Evolutionary conservation across 2,797 vertebrate species (phyloP).

Genomic region (Scomberomorus guttatus): DNA sequence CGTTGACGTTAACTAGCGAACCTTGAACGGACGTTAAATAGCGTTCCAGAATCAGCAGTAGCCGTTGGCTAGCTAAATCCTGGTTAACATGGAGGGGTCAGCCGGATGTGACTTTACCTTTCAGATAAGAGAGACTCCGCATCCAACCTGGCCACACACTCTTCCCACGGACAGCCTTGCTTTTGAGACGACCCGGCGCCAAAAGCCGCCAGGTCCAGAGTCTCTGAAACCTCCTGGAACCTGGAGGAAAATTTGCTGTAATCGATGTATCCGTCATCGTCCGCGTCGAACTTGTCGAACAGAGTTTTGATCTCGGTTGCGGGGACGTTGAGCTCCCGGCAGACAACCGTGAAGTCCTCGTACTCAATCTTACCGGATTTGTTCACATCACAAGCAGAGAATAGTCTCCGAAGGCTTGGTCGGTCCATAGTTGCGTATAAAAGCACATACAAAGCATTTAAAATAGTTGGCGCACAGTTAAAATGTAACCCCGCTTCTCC

Average conservation of each 20-base stretch:
- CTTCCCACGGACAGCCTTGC: conserved; percentile 70
- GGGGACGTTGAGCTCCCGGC: conserved; percentile 83
- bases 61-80: neutral
- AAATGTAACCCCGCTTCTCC: neutral
- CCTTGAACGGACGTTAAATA: too few relatives aligned
- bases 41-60: too few relatives aligned
- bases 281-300: conserved; percentile 83
- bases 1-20: too few relatives aligned
- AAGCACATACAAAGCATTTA: neutral
- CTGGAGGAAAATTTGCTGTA: conserved; percentile 83
- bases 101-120: conserved; percentile 69
- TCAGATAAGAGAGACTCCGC: conserved; percentile 66
- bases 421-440: conserved; percentile 65
- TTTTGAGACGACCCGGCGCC: conserved; percentile 33
- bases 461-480: neutral
- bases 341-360: conserved; percentile 84
- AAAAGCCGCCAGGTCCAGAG: conserved; percentile 73
- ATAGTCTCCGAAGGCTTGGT: conserved; percentile 65
- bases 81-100: neutral
- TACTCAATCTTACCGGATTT: conserved; percentile 83
- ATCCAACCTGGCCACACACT: conserved; percentile 76
- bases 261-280: conserved; percentile 83
- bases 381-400: conserved; percentile 83
- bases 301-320: conserved; percentile 71
- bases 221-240: conserved; percentile 84